Percentiles rank a stretch among this genome's conserved stretches.
Conservation (phyloP, 2,888 invertebrate genomes). For the Tortrix viridana region DNA sequence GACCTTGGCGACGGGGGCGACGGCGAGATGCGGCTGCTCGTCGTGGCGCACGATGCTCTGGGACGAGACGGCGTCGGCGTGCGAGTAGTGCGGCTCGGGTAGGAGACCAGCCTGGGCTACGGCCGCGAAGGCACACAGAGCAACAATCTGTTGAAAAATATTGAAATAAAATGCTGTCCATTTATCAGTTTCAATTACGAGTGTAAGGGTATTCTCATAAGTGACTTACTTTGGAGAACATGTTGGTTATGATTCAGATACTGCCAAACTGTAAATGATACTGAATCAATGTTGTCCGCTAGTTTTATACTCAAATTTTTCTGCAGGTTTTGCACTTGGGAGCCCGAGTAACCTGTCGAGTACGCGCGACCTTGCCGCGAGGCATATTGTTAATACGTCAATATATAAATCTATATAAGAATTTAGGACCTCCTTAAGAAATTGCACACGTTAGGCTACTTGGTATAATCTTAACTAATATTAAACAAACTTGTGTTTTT, state of each 20-base stretch:
- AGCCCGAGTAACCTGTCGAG: conserved; percentile 12
- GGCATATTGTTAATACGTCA: not conserved
- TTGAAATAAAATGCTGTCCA: not conserved
- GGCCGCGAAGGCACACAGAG: conserved; percentile 61
- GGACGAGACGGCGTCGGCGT: conserved; percentile 65
- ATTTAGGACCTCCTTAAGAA: not conserved
- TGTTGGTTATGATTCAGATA: conserved; percentile 25
- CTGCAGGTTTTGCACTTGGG: not conserved
- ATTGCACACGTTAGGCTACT: too few species aligned
- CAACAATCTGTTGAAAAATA: conserved; percentile 53
- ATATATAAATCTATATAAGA: not conserved
- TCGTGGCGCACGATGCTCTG: conserved; percentile 69
- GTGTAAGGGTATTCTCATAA: not conserved
- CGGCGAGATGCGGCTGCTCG: conserved; percentile 47
- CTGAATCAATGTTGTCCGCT: not conserved
- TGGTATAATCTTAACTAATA: too few species aligned
- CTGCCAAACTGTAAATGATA: conserved; percentile 35
- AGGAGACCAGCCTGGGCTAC: conserved; percentile 65
- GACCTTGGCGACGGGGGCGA: conserved; percentile 57
- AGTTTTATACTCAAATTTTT: conserved; percentile 9
- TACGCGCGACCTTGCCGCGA: conserved; percentile 9
- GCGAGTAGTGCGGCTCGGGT: conserved; percentile 64
- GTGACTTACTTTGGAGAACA: conserved; percentile 40
- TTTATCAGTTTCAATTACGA: not conserved
- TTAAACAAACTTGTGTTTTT: too few species aligned